These are phyloP conservation scores for Tipula helvola DNA, from an alignment of 2,888 invertebrate genomes.

Conservation along the genomic window DNA sequence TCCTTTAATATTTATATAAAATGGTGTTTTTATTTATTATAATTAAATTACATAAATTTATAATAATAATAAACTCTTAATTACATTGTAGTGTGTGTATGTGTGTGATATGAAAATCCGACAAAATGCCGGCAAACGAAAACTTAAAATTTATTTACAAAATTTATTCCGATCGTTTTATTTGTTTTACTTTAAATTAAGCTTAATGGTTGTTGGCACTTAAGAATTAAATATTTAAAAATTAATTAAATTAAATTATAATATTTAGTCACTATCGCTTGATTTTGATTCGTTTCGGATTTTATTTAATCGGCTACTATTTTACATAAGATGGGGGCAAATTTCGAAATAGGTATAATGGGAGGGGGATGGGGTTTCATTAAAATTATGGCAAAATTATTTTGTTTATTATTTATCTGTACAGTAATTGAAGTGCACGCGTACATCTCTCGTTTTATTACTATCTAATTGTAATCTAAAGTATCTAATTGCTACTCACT, in stretches of 20 bases:
- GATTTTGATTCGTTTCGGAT: not conserved
- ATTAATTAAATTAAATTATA: not conserved
- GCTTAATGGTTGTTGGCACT: slow-evolving; percentile 10
- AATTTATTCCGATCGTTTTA: not conserved
- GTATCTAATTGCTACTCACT: not conserved
- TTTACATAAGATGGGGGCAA: not conserved
- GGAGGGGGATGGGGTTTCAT: not conserved
- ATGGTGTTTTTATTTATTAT: not conserved
- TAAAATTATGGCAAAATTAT: not conserved
- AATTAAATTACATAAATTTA: not conserved
- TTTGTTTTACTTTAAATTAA: not conserved
- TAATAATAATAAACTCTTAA: not conserved
- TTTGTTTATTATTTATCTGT: not conserved
- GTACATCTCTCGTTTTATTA: not conserved
- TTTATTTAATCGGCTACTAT: not conserved
- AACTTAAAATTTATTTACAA: not conserved
- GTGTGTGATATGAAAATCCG: not conserved
- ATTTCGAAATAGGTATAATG: not conserved
- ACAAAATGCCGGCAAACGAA: not conserved
- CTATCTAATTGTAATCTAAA: not conserved
- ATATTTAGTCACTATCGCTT: not conserved
- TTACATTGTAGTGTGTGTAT: not conserved
- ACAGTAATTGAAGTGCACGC: not conserved
- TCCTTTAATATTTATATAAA: not conserved
- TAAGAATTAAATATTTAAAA: not conserved